Base-by-base conservation (phyloP, 2,888 invertebrate genomes). In the Trypoxylon attenuatum region DNA sequence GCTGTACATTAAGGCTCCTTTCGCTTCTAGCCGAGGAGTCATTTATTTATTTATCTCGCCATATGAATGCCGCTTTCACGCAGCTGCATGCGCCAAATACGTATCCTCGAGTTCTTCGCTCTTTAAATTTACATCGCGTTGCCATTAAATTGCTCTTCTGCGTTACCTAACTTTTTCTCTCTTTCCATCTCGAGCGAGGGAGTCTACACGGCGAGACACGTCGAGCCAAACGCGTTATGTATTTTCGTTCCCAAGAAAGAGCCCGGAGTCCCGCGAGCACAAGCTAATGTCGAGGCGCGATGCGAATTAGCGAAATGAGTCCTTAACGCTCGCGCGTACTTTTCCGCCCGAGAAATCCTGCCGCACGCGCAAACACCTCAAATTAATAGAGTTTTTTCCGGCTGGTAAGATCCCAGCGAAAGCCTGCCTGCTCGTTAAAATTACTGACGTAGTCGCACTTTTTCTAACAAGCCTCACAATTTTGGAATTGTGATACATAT, bases 11-110 rank as follows among this genome's bases (percentile, higher is more conserved):
- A 60, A 60, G 25, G n/a, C 65, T 65, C 22, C 29, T 46, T 33
- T 16, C 27, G 39, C 15, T 4, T 19, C 49, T 33, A 22, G 50
- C 22, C 43, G 50, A 25, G 21, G 27, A 8, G 47, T 54, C 64
- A 47, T 64, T 67, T 67, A 67, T 67, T 64, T 67, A 67, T 64
- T 64, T 64, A 64, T 67, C 53, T 25, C 33, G 33, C 33, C 33
- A 33, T 33, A 33, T 33, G 8, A 33, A 33, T 33, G 33, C 33
- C 13, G 33, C 33, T 33, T 33, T 33, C 33, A 33, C 33, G 33
- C 33, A 33, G 33, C n/a, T 33, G 33, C 33, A 13, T 33, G 10
- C 33, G n/a, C n/a, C n/a, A n/a, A n/a, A n/a, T n/a, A n/a, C n/a
- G n/a, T n/a, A n/a, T n/a, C n/a, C n/a, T n/a, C n/a, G n/a, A n/a